Evolutionary conservation across 2,797 vertebrate species (phyloP), one percentile per base, ranked within the genome.

Genomic region (Chaetophractus vellerosus): DNA sequence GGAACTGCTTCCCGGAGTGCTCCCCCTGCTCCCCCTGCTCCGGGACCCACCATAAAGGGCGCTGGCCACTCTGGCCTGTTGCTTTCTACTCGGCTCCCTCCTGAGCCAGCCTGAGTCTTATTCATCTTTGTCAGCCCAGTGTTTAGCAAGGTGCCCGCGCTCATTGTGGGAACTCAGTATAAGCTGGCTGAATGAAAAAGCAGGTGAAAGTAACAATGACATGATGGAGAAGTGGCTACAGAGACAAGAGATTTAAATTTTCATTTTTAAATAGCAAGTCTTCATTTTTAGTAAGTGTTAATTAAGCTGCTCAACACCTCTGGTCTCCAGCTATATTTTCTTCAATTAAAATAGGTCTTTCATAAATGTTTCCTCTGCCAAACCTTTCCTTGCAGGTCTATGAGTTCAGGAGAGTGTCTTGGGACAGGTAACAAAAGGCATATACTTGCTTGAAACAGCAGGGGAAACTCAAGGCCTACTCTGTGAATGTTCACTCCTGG

Each of bases 271-370:
- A 94, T 41, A 82, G 52, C 57, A 81, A 90, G 72, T 78, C 75
- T 95, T 93, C 87, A 33, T 85, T 96, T 95, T 88, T 93, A 94
- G 87, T 84, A 93, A 94, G 63, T 6, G 26, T 78, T 90, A 94
- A 96, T 95, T 96, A 95, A 97, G 72, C 69, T 76, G 33, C 15
- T 95, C 68, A 88, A n/a, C 41, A 93, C 28, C 63, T 90, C 31
- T 90, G 91, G 89, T 96, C 96, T 94, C 71, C 64, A 41, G 45
- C 63, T 87, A 82, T 41, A 68, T 33, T 52, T 28, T 85, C 91
- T 74, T 92, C 95, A 81, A 38, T 95, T 93, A 93, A 68, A 93
- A 96, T 21, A 50, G 24, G 26, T 93, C 55, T 83, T 94, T 95
- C 61, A 28, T 66, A 71, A 81, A 2, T 0, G n/a, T 72, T 91